Conservation (phyloP, 2,888 invertebrate species). For the Melanophora roralis region DNA sequence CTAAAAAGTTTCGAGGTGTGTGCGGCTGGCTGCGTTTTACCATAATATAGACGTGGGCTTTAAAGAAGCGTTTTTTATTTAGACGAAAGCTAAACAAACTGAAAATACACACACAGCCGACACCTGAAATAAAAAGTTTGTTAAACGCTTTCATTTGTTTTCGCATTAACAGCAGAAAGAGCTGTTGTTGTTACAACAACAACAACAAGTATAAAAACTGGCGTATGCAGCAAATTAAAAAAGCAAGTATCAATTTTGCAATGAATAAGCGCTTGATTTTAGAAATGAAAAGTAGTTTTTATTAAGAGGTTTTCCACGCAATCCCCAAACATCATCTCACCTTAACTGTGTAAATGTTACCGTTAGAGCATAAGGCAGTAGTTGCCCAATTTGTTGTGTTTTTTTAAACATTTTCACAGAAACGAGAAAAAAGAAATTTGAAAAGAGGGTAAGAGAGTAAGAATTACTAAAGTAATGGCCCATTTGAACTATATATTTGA, state of each 20-base stretch:
- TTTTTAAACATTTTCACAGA: no score
- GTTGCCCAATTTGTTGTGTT: no score
- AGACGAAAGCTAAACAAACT: constrained; percentile 58
- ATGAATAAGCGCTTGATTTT: not conserved
- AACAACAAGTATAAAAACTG: not conserved
- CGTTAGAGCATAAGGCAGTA: constrained; percentile 7
- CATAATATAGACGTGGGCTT: constrained; percentile 19
- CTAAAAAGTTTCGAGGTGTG: constrained; percentile 15
- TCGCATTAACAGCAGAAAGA: constrained; percentile 35
- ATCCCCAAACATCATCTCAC: constrained; percentile 45
- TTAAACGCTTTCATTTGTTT: constrained; percentile 62
- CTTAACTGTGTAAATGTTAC: constrained; percentile 25
- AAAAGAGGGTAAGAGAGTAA: no score
- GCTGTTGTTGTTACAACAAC: constrained; percentile 20
- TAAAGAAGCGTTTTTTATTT: constrained; percentile 32
- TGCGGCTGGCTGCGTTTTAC: not conserved
- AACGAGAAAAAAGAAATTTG: no score
- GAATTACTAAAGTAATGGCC: no score
- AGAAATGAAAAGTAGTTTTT: constrained; percentile 62
- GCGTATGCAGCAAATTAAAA: not conserved
- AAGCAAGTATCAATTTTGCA: constrained; percentile 16
- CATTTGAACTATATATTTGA: no score
- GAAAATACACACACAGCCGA: constrained; percentile 2
- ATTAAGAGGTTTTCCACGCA: constrained; percentile 55
- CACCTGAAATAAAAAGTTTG: constrained; percentile 41